Conservation (phyloP, 2,888 invertebrate species). For the Hanleya hanleyi region DNA sequence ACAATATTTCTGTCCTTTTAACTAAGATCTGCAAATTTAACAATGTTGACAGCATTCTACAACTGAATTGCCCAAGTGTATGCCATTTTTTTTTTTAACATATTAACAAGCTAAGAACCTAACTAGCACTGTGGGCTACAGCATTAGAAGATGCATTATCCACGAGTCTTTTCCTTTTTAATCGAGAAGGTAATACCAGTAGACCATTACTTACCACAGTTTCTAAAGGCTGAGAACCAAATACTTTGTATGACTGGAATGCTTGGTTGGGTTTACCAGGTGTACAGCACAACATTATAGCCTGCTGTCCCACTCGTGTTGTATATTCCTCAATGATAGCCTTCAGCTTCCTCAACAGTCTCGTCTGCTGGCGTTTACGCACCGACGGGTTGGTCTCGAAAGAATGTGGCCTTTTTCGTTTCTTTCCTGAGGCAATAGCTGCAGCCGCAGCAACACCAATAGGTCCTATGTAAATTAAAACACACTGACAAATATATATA, state of each 20-base stretch:
- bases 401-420: conserved; percentile 94
- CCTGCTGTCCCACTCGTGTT: conserved; percentile 97
- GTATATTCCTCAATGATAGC: conserved; percentile 88
- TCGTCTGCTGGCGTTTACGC: conserved; percentile 94
- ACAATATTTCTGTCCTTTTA: no score
- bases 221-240: conserved; percentile 95
- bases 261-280: conserved; percentile 86
- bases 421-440: conserved; percentile 94
- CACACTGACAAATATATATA: not conserved
- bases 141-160: no score
- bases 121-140: no score
- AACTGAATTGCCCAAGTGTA: no score
- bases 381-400: conserved; percentile 98
- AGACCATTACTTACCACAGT: conserved; percentile 81
- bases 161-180: no score
- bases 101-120: no score
- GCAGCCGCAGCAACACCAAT: conserved; percentile 98
- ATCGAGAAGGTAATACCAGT: not conserved
- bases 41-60: no score
- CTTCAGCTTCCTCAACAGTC: conserved; percentile 80
- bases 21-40: no score
- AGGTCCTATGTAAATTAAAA: conserved; percentile 79
- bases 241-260: conserved; percentile 96
- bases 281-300: conserved; percentile 95
- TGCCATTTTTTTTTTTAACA: no score